phyloP scores from a whole-genome alignment of 2,113 vertebrate species.

The Genyomyrus donnyi region DNA sequence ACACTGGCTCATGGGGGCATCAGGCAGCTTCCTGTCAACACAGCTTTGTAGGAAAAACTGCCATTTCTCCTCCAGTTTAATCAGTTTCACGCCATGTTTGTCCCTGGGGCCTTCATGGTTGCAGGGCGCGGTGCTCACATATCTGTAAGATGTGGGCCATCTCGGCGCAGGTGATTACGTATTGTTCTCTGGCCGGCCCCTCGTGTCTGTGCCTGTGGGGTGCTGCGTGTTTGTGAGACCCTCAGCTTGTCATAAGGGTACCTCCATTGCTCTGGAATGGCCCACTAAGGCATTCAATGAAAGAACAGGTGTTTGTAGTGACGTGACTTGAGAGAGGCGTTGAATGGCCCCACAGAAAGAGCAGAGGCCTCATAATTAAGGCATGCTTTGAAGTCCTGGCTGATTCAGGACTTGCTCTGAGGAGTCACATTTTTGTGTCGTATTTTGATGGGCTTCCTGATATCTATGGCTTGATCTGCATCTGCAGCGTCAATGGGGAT shows the following conservation, averaged over 20 bases:
- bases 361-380: constrained; percentile 34
- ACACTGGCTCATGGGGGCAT: background rate
- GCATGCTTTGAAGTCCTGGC: constrained; percentile 2
- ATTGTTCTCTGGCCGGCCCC: background rate
- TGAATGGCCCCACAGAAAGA: constrained; percentile 7
- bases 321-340: background rate
- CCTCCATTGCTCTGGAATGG: constrained; percentile 56
- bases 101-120: background rate
- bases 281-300: constrained; percentile 49
- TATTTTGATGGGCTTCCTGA: constrained; percentile 26
- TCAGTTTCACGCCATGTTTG: background rate
- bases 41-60: background rate
- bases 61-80: background rate
- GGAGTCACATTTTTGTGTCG: background rate
- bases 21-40: background rate
- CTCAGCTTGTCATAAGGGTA: constrained; percentile 57
- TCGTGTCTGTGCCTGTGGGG: background rate
- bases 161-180: background rate
- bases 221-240: constrained; percentile 33
- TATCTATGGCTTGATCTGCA: background rate
- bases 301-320: constrained; percentile 9
- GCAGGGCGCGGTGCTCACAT: background rate
- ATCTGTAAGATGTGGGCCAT: background rate
- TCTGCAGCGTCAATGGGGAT: constrained; percentile 35
- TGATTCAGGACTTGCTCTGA: constrained; percentile 22